phyloP scores from a whole-genome alignment of 2,113 vertebrate species.

The Alaudala cheleensis region DNA sequence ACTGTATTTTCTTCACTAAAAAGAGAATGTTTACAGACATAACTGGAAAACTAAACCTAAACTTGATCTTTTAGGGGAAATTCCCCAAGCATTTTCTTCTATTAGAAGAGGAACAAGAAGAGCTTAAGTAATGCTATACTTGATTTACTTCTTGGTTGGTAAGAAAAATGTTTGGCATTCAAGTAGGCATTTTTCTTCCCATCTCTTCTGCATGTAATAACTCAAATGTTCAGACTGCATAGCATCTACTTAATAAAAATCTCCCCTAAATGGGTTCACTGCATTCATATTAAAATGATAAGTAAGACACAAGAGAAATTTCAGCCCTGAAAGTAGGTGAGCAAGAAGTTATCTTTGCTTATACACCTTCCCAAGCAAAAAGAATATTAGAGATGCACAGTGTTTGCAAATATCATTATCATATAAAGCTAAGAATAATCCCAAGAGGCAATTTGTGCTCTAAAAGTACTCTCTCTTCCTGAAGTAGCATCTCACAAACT shows the following conservation, averaged over 20 bases:
- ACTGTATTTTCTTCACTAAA: background rate
- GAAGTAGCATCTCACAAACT: background rate
- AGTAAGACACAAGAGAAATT: background rate
- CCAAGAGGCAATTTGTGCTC: background rate
- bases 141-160: background rate
- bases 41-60: background rate
- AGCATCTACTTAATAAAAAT: background rate
- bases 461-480: background rate
- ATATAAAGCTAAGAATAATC: background rate
- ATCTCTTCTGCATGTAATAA: background rate
- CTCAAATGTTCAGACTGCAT: background rate
- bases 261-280: background rate
- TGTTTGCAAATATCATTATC: background rate
- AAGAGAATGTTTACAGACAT: background rate
- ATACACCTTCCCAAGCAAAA: background rate
- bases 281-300: background rate
- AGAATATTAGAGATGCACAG: background rate
- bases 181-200: background rate
- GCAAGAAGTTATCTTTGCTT: background rate
- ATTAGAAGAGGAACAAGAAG: background rate
- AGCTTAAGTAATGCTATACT: background rate
- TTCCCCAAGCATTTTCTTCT: background rate
- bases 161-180: constrained; percentile 16
- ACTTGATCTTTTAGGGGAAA: background rate
- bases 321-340: background rate